Conservation (phyloP, 2,888 invertebrate species). For the Exephanes ischioxanthus region DNA sequence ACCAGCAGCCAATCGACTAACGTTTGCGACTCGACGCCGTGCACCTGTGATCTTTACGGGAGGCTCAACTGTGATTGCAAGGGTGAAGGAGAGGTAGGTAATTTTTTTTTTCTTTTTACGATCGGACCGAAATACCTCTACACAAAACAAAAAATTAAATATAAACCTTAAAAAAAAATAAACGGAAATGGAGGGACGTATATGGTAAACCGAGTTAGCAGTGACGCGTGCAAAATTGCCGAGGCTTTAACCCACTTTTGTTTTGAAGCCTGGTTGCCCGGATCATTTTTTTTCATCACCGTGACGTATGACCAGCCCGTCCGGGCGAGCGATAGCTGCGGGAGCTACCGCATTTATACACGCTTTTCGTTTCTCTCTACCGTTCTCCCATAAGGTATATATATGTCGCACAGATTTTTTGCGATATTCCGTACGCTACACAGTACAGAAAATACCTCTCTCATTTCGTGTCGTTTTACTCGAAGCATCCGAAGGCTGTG, state of each 20-base stretch:
- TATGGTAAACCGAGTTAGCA: conserved; percentile 54
- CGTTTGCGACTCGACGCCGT: conserved; percentile 86
- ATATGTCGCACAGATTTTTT: conserved; percentile 11
- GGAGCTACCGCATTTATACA: conserved; percentile 44
- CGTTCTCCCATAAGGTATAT: background rate
- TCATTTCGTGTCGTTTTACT: conserved; percentile 39
- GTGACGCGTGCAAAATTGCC: conserved; percentile 63
- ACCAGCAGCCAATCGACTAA: conserved; percentile 70
- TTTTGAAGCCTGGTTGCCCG: conserved; percentile 49
- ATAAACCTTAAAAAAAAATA: conserved; percentile 45
- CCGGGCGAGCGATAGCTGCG: conserved; percentile 50
- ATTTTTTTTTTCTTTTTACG: conserved; percentile 46
- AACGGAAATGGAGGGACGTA: conserved; percentile 41
- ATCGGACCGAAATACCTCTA: background rate
- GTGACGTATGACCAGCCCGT: conserved; percentile 50
- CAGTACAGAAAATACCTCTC: background rate
- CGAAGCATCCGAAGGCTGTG: background rate
- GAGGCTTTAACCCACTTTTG: conserved; percentile 65
- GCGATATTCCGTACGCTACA: conserved; percentile 3
- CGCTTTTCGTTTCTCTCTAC: conserved; percentile 37
- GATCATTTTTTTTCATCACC: conserved; percentile 64
- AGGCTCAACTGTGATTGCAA: conserved; percentile 87
- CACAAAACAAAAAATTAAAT: background rate
- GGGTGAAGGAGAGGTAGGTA: conserved; percentile 85
- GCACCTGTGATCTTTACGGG: conserved; percentile 87